A percentile compares a stretch with the other conserved stretches of the same genome.
Evolutionary conservation across 1,140 invertebrate species (phyloP).

Genomic region (Dolichoris vasculosae): DNA sequence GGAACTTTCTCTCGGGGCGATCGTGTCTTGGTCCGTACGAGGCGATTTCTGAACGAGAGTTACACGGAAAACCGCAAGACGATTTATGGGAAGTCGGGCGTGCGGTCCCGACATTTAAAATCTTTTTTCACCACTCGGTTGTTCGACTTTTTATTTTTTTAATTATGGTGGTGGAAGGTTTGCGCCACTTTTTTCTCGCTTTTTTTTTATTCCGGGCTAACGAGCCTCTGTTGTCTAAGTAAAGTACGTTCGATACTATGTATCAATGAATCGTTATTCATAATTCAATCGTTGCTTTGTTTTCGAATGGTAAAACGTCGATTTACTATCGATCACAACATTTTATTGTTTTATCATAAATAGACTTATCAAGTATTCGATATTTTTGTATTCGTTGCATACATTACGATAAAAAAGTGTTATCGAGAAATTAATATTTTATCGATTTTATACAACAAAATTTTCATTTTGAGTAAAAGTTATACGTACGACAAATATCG

Average conservation of each 20-base stretch:
- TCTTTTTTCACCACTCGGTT: neutral
- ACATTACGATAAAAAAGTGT: neutral
- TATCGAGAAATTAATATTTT: neutral
- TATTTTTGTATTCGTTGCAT: neutral
- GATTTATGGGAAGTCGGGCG: neutral
- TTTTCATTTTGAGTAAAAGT: neutral
- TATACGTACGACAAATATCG: neutral
- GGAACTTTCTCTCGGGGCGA: conserved; percentile 30
- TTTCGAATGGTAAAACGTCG: too few relatives aligned
- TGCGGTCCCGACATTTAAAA: neutral
- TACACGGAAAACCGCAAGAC: neutral
- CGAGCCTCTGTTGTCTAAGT: too few relatives aligned
- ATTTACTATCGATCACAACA: too few relatives aligned
- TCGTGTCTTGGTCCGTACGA: neutral
- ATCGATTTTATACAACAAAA: neutral
- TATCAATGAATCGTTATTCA: too few relatives aligned
- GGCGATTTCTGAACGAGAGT: neutral
- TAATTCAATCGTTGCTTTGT: too few relatives aligned
- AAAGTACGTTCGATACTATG: too few relatives aligned
- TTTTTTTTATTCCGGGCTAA: neutral
- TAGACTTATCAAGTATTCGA: neutral
- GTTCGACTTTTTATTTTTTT: neutral
- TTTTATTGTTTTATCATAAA: too few relatives aligned
- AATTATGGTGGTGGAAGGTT: neutral
- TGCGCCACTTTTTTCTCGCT: too few relatives aligned